A percentile compares a stretch with the other conserved stretches of the same genome.
These are phyloP conservation scores for Hippocampus mohnikei DNA, from an alignment of 2,113 vertebrate genomes.

Conservation along the genomic window DNA sequence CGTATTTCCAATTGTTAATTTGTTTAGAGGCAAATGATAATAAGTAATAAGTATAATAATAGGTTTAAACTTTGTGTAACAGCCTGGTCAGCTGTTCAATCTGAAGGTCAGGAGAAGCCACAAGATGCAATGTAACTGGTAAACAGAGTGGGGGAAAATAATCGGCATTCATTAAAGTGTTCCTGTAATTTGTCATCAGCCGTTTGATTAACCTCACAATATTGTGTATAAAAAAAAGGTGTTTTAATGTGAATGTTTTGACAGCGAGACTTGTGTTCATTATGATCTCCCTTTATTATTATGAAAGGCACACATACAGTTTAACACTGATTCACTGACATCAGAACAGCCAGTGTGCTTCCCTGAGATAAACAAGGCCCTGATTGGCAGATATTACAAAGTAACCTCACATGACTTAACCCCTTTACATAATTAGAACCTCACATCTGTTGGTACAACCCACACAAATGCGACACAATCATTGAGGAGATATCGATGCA, in stretches of 20 bases:
- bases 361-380: conserved; percentile 45
- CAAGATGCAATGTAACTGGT: not conserved
- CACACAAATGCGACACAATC: not conserved
- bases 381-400: conserved; percentile 4
- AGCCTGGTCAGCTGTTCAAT: not conserved
- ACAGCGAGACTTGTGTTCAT: not conserved
- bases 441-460: not conserved
- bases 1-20: not conserved
- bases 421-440: conserved; percentile 21
- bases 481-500: not conserved
- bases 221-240: not conserved
- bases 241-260: too few species aligned
- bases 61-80: not conserved
- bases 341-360: conserved; percentile 9
- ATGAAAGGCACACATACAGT: not conserved
- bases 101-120: conserved; percentile 1
- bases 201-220: not conserved
- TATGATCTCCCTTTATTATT: conserved; percentile 20
- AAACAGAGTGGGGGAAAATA: not conserved
- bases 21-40: not conserved
- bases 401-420: not conserved
- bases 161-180: not conserved
- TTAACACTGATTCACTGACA: conserved; percentile 11
- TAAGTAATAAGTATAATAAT: not conserved
- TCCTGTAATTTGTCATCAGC: not conserved